Conservation (phyloP, 2,888 invertebrate species). For the Rhingia campestris region DNA sequence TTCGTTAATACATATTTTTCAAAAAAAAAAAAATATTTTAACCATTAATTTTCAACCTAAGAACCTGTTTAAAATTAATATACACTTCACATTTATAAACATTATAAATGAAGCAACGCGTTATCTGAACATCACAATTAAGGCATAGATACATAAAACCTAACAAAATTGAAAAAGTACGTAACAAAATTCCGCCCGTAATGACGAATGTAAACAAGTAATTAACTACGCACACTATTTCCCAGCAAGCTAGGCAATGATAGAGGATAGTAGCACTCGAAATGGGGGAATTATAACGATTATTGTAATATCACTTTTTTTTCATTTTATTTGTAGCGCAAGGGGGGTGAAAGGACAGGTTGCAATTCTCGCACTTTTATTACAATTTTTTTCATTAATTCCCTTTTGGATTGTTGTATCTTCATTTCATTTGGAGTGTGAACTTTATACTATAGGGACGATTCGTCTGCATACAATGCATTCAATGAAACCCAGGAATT, state of each 20-base stretch:
- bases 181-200: constrained; percentile 55
- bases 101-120: neutral
- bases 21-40: too few species aligned
- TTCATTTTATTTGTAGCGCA: constrained; percentile 20
- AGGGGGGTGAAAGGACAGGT: constrained; percentile 56
- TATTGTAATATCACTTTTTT: constrained; percentile 61
- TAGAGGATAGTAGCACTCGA: constrained; percentile 26
- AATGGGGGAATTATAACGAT: constrained; percentile 61
- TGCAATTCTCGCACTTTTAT: constrained; percentile 53
- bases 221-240: constrained; percentile 66
- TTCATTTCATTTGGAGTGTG: constrained; percentile 71
- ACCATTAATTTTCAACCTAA: neutral
- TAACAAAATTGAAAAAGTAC: constrained; percentile 20
- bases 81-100: neutral
- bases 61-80: neutral
- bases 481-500: constrained; percentile 49
- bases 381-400: constrained; percentile 57
- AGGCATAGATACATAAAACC: neutral
- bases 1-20: neutral
- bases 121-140: constrained; percentile 12
- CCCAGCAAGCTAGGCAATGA: constrained; percentile 3
- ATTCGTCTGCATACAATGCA: constrained; percentile 58
- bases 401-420: constrained; percentile 66
- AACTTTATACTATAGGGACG: constrained; percentile 58
- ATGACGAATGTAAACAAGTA: constrained; percentile 74